Evolutionary conservation across 2,797 vertebrate species (phyloP).

Genomic region (Chiroxiphia lanceolata): DNA sequence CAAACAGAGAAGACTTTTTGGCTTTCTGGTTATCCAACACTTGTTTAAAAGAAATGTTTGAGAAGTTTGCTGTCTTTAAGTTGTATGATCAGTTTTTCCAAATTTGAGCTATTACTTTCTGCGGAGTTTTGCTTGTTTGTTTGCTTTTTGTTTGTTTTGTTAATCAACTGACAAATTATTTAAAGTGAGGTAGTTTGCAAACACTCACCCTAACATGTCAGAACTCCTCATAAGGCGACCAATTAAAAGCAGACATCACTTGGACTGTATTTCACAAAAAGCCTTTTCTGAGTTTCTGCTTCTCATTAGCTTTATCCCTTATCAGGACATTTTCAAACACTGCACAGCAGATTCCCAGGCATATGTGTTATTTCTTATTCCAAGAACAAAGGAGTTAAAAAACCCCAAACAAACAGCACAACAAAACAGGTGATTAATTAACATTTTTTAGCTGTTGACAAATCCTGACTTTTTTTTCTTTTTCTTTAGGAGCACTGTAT

Average conservation of each 20-base stretch:
- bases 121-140: background rate
- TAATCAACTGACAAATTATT: background rate
- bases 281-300: background rate
- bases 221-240: background rate
- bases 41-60: background rate
- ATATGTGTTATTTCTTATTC: background rate
- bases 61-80: background rate
- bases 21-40: background rate
- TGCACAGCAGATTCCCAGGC: background rate
- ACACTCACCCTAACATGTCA: background rate
- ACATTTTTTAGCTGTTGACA: background rate
- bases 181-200: background rate
- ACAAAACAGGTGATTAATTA: background rate
- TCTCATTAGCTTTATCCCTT: background rate
- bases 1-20: background rate
- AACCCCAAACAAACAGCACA: background rate
- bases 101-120: background rate
- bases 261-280: background rate
- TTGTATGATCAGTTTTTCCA: background rate
- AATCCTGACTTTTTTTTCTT: background rate
- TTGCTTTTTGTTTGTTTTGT: background rate
- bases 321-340: background rate
- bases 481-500: background rate
- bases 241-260: background rate
- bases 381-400: background rate